These are phyloP conservation scores for Cheilinus undulatus DNA, from an alignment of 2,113 vertebrate species.

Conservation along the genomic window DNA sequence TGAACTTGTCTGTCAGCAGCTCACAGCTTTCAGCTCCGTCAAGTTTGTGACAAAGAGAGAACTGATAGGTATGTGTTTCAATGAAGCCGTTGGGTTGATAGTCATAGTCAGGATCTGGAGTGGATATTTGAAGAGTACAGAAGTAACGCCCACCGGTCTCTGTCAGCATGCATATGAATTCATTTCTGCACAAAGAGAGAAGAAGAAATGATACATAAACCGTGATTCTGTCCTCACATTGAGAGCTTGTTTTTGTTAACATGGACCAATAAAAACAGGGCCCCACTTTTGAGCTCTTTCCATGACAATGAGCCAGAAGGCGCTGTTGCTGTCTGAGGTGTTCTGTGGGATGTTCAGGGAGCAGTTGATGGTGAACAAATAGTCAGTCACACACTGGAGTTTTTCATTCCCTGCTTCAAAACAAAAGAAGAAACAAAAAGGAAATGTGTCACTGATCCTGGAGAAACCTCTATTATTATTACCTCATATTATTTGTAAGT, in stretches of 20 bases:
- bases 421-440: no score
- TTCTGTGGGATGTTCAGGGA: slow-evolving; percentile 38
- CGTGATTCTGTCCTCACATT: neutral
- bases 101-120: rapidly evolving
- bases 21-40: slow-evolving; percentile 35
- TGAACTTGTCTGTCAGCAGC: slow-evolving; percentile 18
- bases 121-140: slow-evolving; percentile 34
- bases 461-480: no score
- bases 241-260: neutral
- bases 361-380: slow-evolving; percentile 72
- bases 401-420: slow-evolving; percentile 28
- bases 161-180: slow-evolving; percentile 29
- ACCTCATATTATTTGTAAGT: no score
- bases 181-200: slow-evolving; percentile 3
- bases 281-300: slow-evolving; percentile 1
- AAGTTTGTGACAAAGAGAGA: slow-evolving; percentile 57
- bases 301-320: slow-evolving; percentile 49
- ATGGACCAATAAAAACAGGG: neutral
- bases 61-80: slow-evolving; percentile 18
- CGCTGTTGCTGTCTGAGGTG: neutral
- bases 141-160: neutral
- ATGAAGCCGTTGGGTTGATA: rapidly evolving
- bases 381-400: slow-evolving; percentile 72
- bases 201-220: neutral
- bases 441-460: no score